phyloP scores from a whole-genome alignment of 1,140 invertebrate species.

The Drosophila ercepeae region DNA sequence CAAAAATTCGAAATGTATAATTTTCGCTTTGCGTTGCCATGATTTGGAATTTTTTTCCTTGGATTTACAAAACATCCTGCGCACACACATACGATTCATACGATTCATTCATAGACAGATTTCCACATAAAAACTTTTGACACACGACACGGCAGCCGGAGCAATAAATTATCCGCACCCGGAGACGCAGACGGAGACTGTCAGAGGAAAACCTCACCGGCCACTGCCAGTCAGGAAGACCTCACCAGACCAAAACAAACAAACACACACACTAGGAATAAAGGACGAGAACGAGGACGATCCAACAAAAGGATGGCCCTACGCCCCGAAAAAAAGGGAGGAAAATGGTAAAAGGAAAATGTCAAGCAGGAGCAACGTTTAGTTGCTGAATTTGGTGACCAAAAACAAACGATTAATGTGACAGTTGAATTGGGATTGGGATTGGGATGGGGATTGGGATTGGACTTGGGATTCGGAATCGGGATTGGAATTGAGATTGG shows the following conservation, averaged over 20 bases:
- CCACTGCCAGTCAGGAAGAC: constrained; percentile 41
- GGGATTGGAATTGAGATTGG: constrained; percentile 29
- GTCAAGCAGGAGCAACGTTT: constrained; percentile 60
- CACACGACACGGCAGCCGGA: constrained; percentile 75
- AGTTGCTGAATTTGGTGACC: constrained; percentile 78
- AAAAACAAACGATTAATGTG: constrained; percentile 83
- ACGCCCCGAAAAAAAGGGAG: constrained; percentile 50
- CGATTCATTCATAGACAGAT: constrained; percentile 78
- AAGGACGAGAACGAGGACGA: constrained; percentile 29
- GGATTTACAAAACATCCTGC: constrained; percentile 29
- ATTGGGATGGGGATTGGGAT: constrained; percentile 36
- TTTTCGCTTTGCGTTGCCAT: constrained; percentile 54
- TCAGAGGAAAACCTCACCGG: constrained; percentile 33
- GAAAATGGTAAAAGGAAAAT: constrained; percentile 37
- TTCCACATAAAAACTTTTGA: constrained; percentile 77
- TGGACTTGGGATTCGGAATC: constrained; percentile 40
- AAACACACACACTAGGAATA: constrained; percentile 46
- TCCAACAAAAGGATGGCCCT: constrained; percentile 36
- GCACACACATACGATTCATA: constrained; percentile 46
- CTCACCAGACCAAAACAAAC: constrained; percentile 69
- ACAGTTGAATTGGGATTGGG: constrained; percentile 72
- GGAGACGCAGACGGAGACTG: constrained; percentile 27
- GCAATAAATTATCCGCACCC: constrained; percentile 73
- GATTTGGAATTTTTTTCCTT: constrained; percentile 62
- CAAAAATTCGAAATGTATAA: constrained; percentile 64